A percentile compares a stretch with the other conserved stretches of the same genome.
These are phyloP conservation scores for Argynnis bischoffii DNA, from an alignment of 2,888 invertebrate genomes.

Conservation along the genomic window DNA sequence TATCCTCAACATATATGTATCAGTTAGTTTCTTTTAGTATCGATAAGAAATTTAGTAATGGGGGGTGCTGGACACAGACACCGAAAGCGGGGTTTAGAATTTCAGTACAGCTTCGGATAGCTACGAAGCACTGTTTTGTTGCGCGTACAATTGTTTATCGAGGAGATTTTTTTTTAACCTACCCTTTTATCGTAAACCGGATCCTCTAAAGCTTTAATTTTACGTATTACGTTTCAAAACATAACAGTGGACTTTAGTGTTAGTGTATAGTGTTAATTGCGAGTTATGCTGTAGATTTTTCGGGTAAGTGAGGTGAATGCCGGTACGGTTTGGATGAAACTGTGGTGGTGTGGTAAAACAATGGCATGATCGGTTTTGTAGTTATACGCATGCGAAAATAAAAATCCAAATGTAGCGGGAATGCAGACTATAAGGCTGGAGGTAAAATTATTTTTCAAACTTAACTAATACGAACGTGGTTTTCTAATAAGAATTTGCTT, in stretches of 20 bases:
- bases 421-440: constrained; percentile 48
- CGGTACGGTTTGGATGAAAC: constrained; percentile 60
- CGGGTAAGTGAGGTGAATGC: constrained; percentile 77
- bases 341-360: constrained; percentile 73
- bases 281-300: constrained; percentile 46
- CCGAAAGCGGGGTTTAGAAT: constrained; percentile 81
- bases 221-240: constrained; percentile 39
- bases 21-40: constrained; percentile 49
- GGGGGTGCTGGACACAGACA: constrained; percentile 81
- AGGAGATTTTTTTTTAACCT: constrained; percentile 69
- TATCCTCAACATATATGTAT: constrained; percentile 25
- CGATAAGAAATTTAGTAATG: constrained; percentile 77
- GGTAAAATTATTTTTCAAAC: constrained; percentile 42
- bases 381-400: constrained; percentile 63
- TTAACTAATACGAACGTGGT: constrained; percentile 3
- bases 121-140: constrained; percentile 78
- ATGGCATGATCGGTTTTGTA: constrained; percentile 62
- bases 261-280: constrained; percentile 45
- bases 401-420: constrained; percentile 45
- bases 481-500: constrained; percentile 21
- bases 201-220: constrained; percentile 35
- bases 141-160: constrained; percentile 76
- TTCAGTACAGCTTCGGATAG: constrained; percentile 82
- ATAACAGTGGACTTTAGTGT: constrained; percentile 45
- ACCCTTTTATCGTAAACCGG: constrained; percentile 47